These are phyloP conservation scores for Gymnogyps californianus DNA, from an alignment of 2,113 vertebrate genomes.

Conservation along the genomic window DNA sequence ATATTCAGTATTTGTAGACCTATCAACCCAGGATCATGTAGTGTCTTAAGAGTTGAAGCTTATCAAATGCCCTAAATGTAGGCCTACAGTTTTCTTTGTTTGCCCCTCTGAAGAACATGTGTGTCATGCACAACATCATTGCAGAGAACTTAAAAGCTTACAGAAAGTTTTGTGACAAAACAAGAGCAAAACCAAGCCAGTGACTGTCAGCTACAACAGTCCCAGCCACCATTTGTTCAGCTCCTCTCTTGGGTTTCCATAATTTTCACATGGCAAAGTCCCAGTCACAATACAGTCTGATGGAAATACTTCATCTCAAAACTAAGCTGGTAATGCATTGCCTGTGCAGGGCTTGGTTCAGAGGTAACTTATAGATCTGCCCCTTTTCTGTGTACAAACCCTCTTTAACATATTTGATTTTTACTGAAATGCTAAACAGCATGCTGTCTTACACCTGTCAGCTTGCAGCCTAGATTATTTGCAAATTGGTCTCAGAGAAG, in stretches of 20 bases:
- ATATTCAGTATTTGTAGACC: neutral
- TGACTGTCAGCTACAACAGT: neutral
- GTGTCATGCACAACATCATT: neutral
- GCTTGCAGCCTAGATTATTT: neutral
- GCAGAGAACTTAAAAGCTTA: neutral
- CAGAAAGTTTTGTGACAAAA: neutral
- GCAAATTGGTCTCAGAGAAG: neutral
- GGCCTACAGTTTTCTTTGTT: neutral
- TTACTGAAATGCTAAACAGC: neutral
- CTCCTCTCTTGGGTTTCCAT: neutral
- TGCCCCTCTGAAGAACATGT: neutral
- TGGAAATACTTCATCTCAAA: neutral
- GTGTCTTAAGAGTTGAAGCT: neutral
- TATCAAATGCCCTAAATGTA: neutral
- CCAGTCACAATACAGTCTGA: neutral
- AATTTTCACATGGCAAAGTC: neutral
- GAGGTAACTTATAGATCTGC: neutral
- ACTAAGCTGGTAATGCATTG: neutral
- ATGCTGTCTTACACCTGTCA: neutral
- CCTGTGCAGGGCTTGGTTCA: neutral
- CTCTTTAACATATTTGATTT: neutral
- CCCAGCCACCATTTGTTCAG: neutral
- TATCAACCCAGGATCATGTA: neutral
- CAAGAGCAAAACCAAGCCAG: neutral
- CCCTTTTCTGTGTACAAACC: neutral